Evolutionary conservation across 1,140 invertebrate species (phyloP).

Genomic region (Orchestia grillus): DNA sequence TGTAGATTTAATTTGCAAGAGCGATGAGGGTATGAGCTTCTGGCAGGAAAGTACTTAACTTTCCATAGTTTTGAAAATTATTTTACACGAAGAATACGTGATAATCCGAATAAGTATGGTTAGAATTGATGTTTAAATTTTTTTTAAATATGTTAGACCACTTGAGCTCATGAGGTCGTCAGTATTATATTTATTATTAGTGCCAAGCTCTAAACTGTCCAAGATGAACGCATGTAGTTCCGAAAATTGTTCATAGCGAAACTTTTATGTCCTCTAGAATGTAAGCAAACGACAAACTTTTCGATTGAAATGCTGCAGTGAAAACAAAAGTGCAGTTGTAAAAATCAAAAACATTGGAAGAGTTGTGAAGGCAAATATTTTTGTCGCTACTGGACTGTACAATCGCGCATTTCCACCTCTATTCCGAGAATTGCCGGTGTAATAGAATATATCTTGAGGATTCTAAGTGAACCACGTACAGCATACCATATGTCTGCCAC

Average conservation of each 20-base stretch:
- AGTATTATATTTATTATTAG: not conserved
- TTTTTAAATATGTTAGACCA: not conserved
- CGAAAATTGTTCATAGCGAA: not conserved
- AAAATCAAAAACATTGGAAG: not conserved
- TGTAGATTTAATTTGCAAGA: too few relatives aligned
- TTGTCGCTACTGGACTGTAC: not conserved
- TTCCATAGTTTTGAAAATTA: not conserved
- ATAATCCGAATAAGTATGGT: too few relatives aligned
- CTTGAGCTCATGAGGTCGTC: not conserved
- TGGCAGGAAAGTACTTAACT: not conserved
- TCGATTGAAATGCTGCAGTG: not conserved
- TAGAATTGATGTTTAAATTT: too few relatives aligned
- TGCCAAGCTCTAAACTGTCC: not conserved
- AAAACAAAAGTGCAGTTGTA: not conserved
- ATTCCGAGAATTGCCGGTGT: not conserved
- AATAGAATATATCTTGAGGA: not conserved
- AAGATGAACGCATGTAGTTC: not conserved
- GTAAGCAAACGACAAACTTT: not conserved
- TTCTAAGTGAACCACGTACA: not conserved
- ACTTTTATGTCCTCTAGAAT: not conserved
- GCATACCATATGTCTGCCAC: not conserved
- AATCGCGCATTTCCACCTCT: not conserved
- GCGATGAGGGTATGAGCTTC: not conserved
- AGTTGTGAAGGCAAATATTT: not conserved
- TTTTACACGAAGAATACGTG: too few relatives aligned